These are phyloP conservation scores for Thamnaconus septentrionalis DNA, from an alignment of 2,113 vertebrate genomes.

Conservation along the genomic window DNA sequence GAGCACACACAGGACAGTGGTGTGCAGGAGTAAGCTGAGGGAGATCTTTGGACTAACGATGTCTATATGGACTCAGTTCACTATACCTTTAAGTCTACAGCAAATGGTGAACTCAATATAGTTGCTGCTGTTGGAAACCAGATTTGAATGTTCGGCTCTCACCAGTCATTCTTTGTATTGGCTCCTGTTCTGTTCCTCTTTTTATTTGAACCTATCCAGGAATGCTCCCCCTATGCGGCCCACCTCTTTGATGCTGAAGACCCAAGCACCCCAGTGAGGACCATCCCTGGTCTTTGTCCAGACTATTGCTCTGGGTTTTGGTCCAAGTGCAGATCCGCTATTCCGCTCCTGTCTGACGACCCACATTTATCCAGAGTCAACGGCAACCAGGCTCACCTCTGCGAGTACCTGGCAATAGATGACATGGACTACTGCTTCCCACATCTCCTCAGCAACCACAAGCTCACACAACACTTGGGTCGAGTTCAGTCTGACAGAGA, in stretches of 20 bases:
- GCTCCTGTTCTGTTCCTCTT: background rate
- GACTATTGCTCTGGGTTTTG: constrained; percentile 87
- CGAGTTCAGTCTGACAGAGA: constrained; percentile 73
- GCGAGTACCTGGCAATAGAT: constrained; percentile 80
- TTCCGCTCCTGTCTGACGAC: constrained; percentile 79
- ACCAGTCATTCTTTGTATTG: background rate
- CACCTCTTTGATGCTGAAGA: constrained; percentile 93
- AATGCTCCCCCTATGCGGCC: constrained; percentile 93
- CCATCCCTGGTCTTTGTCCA: constrained; percentile 88
- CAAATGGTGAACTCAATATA: background rate
- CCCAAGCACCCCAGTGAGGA: constrained; percentile 81
- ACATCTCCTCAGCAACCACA: constrained; percentile 78
- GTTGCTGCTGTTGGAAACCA: background rate
- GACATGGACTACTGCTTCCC: constrained; percentile 95
- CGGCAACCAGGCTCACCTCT: constrained; percentile 73
- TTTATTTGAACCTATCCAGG: constrained; percentile 69
- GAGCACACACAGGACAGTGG: too few relatives aligned
- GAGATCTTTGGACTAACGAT: too few relatives aligned
- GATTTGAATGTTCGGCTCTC: background rate
- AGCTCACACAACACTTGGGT: constrained; percentile 85
- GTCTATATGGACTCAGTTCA: background rate
- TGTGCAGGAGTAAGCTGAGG: too few relatives aligned
- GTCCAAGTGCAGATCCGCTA: constrained; percentile 78
- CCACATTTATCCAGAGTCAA: constrained; percentile 54
- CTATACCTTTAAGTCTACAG: background rate